These are phyloP conservation scores for Catonia carolina DNA, from an alignment of 2,888 invertebrate genomes.

Conservation along the genomic window DNA sequence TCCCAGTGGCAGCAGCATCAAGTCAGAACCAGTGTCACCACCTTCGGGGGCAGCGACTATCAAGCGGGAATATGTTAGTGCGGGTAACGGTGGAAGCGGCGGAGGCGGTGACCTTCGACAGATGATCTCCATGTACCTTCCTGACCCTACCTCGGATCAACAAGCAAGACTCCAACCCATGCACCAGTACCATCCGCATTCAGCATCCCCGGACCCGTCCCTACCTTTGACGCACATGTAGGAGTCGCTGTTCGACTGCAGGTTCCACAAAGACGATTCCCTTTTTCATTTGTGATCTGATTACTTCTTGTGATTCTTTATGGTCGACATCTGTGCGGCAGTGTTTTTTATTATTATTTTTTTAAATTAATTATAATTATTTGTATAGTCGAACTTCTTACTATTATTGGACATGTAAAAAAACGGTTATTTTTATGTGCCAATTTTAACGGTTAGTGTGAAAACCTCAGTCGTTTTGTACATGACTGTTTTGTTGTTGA, in stretches of 20 bases:
- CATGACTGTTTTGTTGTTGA: too few relatives aligned
- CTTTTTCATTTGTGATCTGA: constrained; percentile 33
- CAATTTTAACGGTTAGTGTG: too few relatives aligned
- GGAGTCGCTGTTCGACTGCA: constrained; percentile 40
- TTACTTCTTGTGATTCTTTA: neutral
- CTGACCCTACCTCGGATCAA: constrained; percentile 51
- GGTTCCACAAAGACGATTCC: constrained; percentile 27
- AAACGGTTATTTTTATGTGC: too few relatives aligned
- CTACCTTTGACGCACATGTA: constrained; percentile 60
- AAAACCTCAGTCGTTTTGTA: too few relatives aligned
- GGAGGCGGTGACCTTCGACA: constrained; percentile 54
- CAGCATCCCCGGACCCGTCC: constrained; percentile 54
- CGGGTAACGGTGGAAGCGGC: constrained; percentile 23
- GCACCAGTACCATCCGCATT: constrained; percentile 49
- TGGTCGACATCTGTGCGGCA: too few relatives aligned
- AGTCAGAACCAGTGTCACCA: constrained; percentile 81
- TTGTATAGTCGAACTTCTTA: too few relatives aligned
- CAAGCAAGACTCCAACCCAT: constrained; percentile 35
- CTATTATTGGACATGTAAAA: too few relatives aligned
- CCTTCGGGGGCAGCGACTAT: constrained; percentile 50
- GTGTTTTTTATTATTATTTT: too few relatives aligned
- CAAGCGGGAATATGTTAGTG: constrained; percentile 62
- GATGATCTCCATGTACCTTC: constrained; percentile 72
- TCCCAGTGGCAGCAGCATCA: constrained; percentile 81
- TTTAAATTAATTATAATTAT: too few relatives aligned